Evolutionary conservation across 2,113 vertebrate genomes (phyloP).

Genomic region (Datnioides undecimradiatus): DNA sequence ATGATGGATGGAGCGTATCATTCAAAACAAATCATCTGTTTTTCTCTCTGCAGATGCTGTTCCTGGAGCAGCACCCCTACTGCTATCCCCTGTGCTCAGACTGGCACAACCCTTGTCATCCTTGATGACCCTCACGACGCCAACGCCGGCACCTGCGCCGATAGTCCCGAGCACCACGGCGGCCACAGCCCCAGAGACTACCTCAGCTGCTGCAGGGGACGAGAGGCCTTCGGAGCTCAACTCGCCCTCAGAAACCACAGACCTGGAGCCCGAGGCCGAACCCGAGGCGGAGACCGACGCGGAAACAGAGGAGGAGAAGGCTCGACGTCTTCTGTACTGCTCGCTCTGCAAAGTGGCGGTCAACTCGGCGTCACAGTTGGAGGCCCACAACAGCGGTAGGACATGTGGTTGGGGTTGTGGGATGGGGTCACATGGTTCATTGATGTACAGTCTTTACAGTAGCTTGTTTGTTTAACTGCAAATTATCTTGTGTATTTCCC

Average conservation of each 20-base stretch:
- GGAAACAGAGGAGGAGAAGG: slow-evolving; percentile 97
- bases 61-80: slow-evolving; percentile 75
- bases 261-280: slow-evolving; percentile 54
- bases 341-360: slow-evolving; percentile 98
- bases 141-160: slow-evolving; percentile 68
- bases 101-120: slow-evolving; percentile 76
- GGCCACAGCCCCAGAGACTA: slow-evolving; percentile 81
- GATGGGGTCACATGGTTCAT: no score
- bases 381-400: slow-evolving; percentile 98
- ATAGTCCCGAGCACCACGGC: slow-evolving; percentile 73
- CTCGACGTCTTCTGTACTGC: slow-evolving; percentile 95
- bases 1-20: neutral
- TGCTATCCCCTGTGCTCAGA: slow-evolving; percentile 74
- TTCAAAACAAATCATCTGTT: slow-evolving; percentile 29
- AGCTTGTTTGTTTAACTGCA: no score
- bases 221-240: slow-evolving; percentile 65
- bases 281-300: slow-evolving; percentile 80
- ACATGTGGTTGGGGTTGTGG: no score
- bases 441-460: no score
- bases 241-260: slow-evolving; percentile 48
- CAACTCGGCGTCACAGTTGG: slow-evolving; percentile 97
- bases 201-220: slow-evolving; percentile 84
- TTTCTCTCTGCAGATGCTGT: slow-evolving; percentile 79
- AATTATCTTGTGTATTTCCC: no score
- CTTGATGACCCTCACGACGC: slow-evolving; percentile 67